Evolutionary conservation across 2,888 invertebrate species (phyloP).

Genomic region (Phorcus lineatus): DNA sequence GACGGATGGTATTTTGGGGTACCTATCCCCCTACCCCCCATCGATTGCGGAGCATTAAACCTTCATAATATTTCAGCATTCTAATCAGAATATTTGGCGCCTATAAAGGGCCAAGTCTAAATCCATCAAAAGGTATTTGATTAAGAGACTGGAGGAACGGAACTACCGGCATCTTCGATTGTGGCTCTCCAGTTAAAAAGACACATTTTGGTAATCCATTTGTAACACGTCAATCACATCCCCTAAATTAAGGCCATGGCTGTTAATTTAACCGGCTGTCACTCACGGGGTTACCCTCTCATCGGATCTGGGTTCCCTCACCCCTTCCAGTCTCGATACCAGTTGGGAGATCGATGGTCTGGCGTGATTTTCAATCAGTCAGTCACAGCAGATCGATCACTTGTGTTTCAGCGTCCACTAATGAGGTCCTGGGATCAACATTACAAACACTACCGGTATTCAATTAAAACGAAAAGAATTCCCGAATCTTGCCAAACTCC

Average conservation of each 20-base stretch:
- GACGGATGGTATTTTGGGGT: neutral
- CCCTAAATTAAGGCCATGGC: neutral
- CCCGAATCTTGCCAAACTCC: neutral
- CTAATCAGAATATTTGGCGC: neutral
- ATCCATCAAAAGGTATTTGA: conserved; percentile 1
- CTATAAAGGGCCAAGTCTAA: neutral
- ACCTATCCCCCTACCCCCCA: neutral
- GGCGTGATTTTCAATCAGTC: conserved; percentile 4
- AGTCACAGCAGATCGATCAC: neutral
- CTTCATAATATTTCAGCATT: neutral
- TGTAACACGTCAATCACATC: neutral
- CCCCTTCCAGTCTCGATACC: neutral
- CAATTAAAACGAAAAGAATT: neutral
- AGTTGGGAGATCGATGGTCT: neutral
- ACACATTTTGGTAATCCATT: neutral
- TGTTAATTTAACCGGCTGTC: neutral
- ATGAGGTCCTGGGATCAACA: neutral
- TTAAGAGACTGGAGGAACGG: neutral
- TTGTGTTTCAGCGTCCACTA: neutral
- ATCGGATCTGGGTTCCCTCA: neutral
- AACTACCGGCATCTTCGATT: neutral
- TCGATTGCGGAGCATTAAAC: neutral
- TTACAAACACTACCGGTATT: neutral
- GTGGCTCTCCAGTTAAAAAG: conserved; percentile 7
- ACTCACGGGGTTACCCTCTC: neutral